Evolutionary conservation across 2,113 vertebrate genomes (phyloP).

Genomic region (Aythya baeri): DNA sequence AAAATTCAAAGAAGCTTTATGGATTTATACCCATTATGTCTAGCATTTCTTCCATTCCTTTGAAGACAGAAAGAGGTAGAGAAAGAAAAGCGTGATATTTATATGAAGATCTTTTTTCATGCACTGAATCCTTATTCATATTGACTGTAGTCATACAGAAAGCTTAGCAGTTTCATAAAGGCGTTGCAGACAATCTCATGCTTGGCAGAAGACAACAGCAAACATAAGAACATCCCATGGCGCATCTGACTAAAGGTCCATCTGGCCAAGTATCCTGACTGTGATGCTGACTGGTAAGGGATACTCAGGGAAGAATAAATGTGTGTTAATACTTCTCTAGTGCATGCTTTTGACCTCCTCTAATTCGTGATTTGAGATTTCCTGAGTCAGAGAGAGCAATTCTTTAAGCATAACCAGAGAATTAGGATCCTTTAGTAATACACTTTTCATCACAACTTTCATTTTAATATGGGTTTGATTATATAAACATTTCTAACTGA

Average conservation of each 20-base stretch:
- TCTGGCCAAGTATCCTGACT: background rate
- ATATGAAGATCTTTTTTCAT: background rate
- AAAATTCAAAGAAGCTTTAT: background rate
- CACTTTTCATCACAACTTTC: background rate
- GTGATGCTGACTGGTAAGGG: background rate
- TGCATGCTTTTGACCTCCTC: background rate
- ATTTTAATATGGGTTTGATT: conserved; percentile 14
- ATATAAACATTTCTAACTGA: background rate
- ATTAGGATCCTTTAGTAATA: background rate
- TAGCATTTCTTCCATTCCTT: background rate
- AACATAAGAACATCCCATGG: background rate
- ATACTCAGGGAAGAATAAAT: background rate
- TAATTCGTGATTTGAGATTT: background rate
- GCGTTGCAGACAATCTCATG: accelerated
- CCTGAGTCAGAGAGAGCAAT: background rate
- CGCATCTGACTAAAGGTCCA: background rate
- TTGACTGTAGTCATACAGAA: background rate
- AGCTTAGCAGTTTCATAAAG: background rate
- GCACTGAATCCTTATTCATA: background rate
- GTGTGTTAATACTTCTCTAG: background rate
- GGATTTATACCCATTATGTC: background rate
- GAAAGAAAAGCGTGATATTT: background rate
- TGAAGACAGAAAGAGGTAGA: background rate
- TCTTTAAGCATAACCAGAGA: background rate
- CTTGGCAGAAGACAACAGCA: background rate